These are phyloP conservation scores for Athalia cordata DNA, from an alignment of 2,888 invertebrate species.

Conservation along the genomic window DNA sequence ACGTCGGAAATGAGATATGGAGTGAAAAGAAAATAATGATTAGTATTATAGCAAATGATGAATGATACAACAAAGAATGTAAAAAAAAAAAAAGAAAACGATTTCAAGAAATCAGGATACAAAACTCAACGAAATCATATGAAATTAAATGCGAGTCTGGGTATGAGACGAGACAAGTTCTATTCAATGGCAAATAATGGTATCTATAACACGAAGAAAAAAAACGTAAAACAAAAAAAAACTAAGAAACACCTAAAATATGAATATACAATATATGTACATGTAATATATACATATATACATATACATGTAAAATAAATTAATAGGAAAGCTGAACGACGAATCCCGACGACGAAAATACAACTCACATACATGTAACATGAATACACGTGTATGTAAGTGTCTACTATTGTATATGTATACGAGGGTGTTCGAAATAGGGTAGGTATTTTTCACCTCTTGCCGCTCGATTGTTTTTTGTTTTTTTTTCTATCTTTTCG, in stretches of 20 bases:
- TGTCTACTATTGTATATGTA: neutral
- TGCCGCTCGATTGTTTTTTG: too few species aligned
- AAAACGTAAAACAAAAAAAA: neutral
- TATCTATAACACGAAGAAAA: neutral
- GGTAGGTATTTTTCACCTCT: too few species aligned
- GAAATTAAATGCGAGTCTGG: too few species aligned
- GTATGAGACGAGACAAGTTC: neutral
- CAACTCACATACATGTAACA: conserved; percentile 5
- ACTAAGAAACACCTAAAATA: conserved; percentile 36
- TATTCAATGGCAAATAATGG: neutral
- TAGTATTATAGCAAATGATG: conserved; percentile 44
- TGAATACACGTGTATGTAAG: conserved; percentile 1
- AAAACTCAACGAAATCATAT: neutral
- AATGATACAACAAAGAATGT: conserved; percentile 47
- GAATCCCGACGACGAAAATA: conserved; percentile 25
- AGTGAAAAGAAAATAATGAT: conserved; percentile 46
- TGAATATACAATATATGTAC: conserved; percentile 44
- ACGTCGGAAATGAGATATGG: conserved; percentile 54
- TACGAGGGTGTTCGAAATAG: neutral
- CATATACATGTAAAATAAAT: conserved; percentile 48
- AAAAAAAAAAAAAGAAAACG: conserved; percentile 43
- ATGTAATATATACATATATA: neutral
- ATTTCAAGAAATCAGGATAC: conserved; percentile 21
- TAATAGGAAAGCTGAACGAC: conserved; percentile 25
- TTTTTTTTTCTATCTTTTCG: too few species aligned